Evolutionary conservation across 2,113 vertebrate species (phyloP), one percentile per base, ranked within the genome.

Genomic region (Cynocephalus volans): DNA sequence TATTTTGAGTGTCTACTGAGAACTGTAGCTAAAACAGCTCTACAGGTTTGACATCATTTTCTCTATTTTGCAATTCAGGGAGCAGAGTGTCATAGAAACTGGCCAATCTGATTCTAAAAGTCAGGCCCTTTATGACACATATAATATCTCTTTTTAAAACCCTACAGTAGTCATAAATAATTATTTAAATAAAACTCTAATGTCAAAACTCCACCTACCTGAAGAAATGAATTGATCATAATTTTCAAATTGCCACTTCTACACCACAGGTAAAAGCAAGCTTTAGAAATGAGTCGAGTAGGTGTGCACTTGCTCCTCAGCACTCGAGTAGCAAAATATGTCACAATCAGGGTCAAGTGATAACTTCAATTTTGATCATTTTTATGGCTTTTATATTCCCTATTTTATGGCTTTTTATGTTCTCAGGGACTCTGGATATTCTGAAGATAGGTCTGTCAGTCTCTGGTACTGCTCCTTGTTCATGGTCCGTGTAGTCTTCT

Each of bases 341-440:
- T 69, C 60, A 67, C 13, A 86, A 62, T 48, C 58, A 75, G 19
- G 36, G 21, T 73, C 58, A 86, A 90, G 58, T 36, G 67, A 93
- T 54, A 31, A 93, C 79, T 54, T 93, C 26, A 75, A 26, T 89
- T 85, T 33, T 69, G 33, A 9, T 80, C 64, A 77, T 75, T 93
- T 86, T 60, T 90, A 84, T 76, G 52, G 65, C 33, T 81, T 52
- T 93, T 86, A 56, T 85, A 73, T 48, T 89, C 48, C 10, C 33
- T 50, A 24, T 41, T 41, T 41, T 41, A 41, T 45, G 56, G 73
- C 58, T 73, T 10, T 85, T 90, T 81, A 67, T 13, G 4, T 3
- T 24, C 13, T 52, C n/a, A 73, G 19, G 31, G 24, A 85, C 45
- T 41, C 33, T 79, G 26, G 8, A 60, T 56, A 12, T 65, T 23